phyloP scores from a whole-genome alignment of 2,797 vertebrate genomes.

The Crocidura indochinensis region DNA sequence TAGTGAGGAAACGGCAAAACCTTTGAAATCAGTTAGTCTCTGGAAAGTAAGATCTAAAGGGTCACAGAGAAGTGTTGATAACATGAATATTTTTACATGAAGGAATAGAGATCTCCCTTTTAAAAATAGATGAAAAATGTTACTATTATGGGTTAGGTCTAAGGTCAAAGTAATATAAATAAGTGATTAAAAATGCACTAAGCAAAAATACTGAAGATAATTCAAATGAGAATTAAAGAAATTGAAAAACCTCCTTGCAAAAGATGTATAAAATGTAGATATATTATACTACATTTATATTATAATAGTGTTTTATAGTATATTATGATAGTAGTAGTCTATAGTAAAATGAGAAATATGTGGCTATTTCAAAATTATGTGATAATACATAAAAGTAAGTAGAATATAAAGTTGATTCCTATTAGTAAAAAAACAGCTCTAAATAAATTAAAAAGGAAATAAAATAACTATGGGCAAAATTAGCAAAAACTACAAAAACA shows the following conservation, averaged over 20 bases:
- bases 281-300: background rate
- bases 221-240: constrained; percentile 38
- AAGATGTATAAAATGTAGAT: background rate
- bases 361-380: constrained; percentile 25
- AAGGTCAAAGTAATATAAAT: constrained; percentile 16
- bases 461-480: background rate
- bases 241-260: background rate
- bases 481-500: background rate
- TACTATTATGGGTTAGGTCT: constrained; percentile 16
- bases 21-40: constrained; percentile 3
- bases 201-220: background rate
- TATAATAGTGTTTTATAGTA: background rate
- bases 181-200: constrained; percentile 9
- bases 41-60: background rate
- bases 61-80: background rate
- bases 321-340: background rate
- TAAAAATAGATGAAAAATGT: background rate
- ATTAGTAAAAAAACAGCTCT: constrained; percentile 5
- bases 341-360: background rate
- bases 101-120: background rate
- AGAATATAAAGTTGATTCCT: background rate
- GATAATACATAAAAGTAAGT: background rate
- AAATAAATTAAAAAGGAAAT: background rate
- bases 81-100: background rate
- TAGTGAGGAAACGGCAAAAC: constrained; percentile 4